phyloP scores from a whole-genome alignment of 2,797 vertebrate species.

The Bradypodion pumilum region DNA sequence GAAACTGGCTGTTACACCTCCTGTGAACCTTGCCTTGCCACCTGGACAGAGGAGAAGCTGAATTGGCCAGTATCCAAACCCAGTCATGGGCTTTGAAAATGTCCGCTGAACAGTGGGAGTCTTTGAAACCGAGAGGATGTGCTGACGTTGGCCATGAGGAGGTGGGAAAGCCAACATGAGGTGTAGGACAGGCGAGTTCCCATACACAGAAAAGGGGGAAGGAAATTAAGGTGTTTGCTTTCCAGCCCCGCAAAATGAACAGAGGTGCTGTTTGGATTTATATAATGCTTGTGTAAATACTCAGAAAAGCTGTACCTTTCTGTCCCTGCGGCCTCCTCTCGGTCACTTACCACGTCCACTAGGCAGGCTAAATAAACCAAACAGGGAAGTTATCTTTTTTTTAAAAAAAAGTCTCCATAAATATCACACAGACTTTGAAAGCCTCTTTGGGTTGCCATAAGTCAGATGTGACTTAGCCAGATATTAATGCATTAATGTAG shows the following conservation, averaged over 20 bases:
- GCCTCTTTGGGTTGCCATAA: background rate
- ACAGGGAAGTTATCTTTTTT: background rate
- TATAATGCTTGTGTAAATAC: constrained; percentile 13
- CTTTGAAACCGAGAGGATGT: background rate
- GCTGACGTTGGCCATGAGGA: background rate
- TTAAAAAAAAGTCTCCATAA: too few species aligned
- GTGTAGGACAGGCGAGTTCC: background rate
- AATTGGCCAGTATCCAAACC: background rate
- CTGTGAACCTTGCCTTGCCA: too few species aligned
- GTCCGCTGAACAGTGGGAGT: background rate
- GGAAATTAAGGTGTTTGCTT: background rate
- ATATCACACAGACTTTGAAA: too few species aligned
- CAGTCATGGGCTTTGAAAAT: background rate
- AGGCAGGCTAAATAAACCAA: background rate
- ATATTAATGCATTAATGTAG: background rate
- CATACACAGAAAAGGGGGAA: background rate
- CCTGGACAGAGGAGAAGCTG: background rate
- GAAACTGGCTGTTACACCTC: too few species aligned
- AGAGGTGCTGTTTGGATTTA: constrained; percentile 30
- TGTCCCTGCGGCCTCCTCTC: constrained; percentile 1
- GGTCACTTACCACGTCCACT: background rate
- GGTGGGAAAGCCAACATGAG: background rate
- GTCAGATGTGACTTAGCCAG: background rate
- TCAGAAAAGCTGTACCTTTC: background rate
- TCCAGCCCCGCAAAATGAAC: background rate